Evolutionary conservation across 2,797 vertebrate genomes (phyloP).

Genomic region (Mus spretus): DNA sequence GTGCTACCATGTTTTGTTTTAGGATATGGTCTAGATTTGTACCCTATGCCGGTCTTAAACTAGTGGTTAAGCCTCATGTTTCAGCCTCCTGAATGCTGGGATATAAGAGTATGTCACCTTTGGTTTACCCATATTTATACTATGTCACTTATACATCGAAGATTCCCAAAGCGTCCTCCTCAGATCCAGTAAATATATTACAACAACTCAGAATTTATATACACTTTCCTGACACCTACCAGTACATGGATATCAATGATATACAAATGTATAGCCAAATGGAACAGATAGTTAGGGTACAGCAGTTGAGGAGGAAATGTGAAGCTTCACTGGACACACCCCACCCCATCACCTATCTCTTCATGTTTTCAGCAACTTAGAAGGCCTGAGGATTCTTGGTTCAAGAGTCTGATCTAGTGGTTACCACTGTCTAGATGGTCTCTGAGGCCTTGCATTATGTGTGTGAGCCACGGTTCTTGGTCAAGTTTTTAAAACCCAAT

Average conservation of each 20-base stretch:
- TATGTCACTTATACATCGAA: background rate
- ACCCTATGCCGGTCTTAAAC: background rate
- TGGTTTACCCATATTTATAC: background rate
- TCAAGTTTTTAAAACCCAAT: background rate
- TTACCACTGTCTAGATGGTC: background rate
- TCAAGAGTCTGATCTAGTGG: background rate
- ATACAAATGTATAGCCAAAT: background rate
- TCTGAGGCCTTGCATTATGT: background rate
- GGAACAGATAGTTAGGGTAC: background rate
- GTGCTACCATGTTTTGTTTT: background rate
- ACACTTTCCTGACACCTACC: background rate
- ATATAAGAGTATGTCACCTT: background rate
- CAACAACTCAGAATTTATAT: slow-evolving; percentile 9
- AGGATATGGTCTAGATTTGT: background rate
- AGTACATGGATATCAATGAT: background rate
- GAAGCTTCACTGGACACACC: background rate
- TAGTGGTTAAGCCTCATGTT: background rate
- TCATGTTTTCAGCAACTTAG: background rate
- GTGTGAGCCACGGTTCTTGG: background rate
- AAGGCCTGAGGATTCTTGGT: background rate
- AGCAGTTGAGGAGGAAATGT: background rate
- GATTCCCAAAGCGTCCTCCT: background rate
- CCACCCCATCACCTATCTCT: background rate
- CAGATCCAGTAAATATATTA: background rate
- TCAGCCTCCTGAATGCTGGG: background rate